Evolutionary conservation across 2,797 vertebrate genomes (phyloP).

Genomic region (Botia kubotai): DNA sequence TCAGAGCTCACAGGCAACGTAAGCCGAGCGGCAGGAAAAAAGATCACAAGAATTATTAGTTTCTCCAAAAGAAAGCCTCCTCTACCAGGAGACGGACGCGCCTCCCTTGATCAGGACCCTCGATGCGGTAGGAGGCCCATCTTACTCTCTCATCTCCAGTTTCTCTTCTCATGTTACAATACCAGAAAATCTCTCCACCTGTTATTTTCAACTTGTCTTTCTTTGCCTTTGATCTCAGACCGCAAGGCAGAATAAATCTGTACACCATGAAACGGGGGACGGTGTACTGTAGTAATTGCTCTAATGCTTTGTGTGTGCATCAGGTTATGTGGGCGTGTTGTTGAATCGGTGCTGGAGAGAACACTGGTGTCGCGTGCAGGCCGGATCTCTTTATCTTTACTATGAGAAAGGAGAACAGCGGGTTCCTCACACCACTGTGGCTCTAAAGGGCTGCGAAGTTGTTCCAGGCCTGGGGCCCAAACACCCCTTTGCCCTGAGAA

Average conservation of each 20-base stretch:
- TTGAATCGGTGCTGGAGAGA: conserved; percentile 93
- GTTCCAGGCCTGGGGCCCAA: conserved; percentile 88
- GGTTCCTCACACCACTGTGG: conserved; percentile 80
- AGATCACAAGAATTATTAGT: conserved; percentile 96
- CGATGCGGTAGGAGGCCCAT: conserved; percentile 82
- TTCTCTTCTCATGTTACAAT: conserved; percentile 31
- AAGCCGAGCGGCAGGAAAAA: conserved; percentile 92
- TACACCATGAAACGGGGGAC: conserved; percentile 18
- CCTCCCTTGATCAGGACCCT: conserved; percentile 83
- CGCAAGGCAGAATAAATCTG: conserved; percentile 33
- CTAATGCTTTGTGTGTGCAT: conserved; percentile 32
- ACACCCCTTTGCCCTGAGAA: conserved; percentile 92
- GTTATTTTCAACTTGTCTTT: conserved; percentile 16
- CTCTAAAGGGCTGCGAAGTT: conserved; percentile 88
- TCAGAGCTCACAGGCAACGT: conserved; percentile 93
- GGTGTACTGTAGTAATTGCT: conserved; percentile 14
- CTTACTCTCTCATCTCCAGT: neutral
- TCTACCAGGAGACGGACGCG: conserved; percentile 79
- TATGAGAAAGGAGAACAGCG: conserved; percentile 84
- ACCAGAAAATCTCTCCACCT: conserved; percentile 29
- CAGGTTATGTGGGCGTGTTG: conserved; percentile 90
- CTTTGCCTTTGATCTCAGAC: conserved; percentile 19
- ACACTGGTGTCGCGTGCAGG: conserved; percentile 89
- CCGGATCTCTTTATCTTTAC: conserved; percentile 87
- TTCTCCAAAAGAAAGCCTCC: conserved; percentile 94